Evolutionary conservation across 1,140 invertebrate genomes (phyloP).

Genomic region (Bemisia tabaci): DNA sequence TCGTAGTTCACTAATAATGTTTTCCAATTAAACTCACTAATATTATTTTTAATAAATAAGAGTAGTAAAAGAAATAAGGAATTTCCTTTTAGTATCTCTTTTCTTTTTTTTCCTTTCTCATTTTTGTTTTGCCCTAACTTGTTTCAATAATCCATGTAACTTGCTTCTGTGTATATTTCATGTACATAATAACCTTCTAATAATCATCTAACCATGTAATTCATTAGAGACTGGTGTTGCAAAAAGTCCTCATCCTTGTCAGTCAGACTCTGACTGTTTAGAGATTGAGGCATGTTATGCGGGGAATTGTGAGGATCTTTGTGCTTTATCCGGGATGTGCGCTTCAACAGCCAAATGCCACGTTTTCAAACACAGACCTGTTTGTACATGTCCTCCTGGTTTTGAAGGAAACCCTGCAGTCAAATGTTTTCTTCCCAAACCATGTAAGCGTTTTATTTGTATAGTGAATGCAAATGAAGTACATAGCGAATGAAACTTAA

Average conservation of each 20-base stretch:
- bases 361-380: conserved; percentile 56
- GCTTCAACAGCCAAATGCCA: conserved; percentile 51
- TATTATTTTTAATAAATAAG: too few relatives aligned
- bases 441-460: conserved; percentile 42
- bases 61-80: too few relatives aligned
- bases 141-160: too few relatives aligned
- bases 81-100: too few relatives aligned
- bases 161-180: too few relatives aligned
- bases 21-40: too few relatives aligned
- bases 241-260: conserved; percentile 50
- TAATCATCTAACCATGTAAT: neutral
- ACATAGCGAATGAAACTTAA: too few relatives aligned
- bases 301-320: conserved; percentile 55
- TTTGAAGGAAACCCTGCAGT: conserved; percentile 60
- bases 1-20: too few relatives aligned
- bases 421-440: conserved; percentile 50
- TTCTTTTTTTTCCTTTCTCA: too few relatives aligned
- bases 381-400: conserved; percentile 57
- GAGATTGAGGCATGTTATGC: conserved; percentile 58
- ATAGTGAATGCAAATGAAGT: too few relatives aligned
- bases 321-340: conserved; percentile 57
- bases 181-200: too few relatives aligned
- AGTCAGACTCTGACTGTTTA: conserved; percentile 57
- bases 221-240: conserved; percentile 39
- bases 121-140: too few relatives aligned